These are phyloP conservation scores for Gonatopus flavifemur DNA, from an alignment of 1,140 invertebrate species.

Conservation along the genomic window DNA sequence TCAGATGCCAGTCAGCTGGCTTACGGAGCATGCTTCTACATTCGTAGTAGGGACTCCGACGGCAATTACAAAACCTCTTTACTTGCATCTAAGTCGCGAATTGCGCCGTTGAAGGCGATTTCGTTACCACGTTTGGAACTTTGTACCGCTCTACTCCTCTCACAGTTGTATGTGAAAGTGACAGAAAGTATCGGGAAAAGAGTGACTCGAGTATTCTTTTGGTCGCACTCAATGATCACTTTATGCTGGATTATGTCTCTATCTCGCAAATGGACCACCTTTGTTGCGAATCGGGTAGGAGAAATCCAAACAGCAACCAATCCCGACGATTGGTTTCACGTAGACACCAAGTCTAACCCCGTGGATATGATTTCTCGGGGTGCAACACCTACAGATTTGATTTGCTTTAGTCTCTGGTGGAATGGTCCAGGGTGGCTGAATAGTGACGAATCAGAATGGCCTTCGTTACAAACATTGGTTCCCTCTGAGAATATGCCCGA, in stretches of 20 bases:
- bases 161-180: not conserved
- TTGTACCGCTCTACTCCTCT: not conserved
- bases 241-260: conserved; percentile 11
- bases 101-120: conserved; percentile 4
- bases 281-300: too few species aligned
- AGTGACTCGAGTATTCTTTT: not conserved
- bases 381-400: too few species aligned
- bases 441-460: too few species aligned
- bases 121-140: not conserved
- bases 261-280: too few species aligned
- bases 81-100: conserved; percentile 6
- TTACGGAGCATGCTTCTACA: conserved; percentile 7
- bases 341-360: too few species aligned
- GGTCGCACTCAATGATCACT: conserved; percentile 5
- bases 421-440: too few species aligned
- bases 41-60: not conserved
- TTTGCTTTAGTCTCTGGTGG: too few species aligned
- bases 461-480: too few species aligned
- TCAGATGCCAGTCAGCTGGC: conserved; percentile 2
- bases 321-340: too few species aligned
- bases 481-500: too few species aligned
- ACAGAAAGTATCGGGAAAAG: not conserved
- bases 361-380: too few species aligned
- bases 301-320: too few species aligned
- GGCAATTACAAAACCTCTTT: not conserved